These are phyloP conservation scores for Myanophis thanlyinensis DNA, from an alignment of 2,113 vertebrate genomes.

Conservation along the genomic window DNA sequence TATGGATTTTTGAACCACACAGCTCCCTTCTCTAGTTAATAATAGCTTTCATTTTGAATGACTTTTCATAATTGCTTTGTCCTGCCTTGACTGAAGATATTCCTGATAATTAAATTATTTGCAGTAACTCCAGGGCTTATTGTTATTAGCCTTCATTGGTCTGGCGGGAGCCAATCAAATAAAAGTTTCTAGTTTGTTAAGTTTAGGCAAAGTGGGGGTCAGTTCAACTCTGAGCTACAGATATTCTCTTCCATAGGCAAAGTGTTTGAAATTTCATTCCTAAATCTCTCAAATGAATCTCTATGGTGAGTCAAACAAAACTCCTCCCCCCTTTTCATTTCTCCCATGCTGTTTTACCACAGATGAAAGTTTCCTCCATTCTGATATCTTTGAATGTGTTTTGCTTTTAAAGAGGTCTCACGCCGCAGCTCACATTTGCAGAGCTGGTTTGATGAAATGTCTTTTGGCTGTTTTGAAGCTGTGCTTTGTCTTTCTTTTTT, in stretches of 20 bases:
- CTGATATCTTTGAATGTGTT: constrained; percentile 34
- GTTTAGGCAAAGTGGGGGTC: constrained; percentile 15
- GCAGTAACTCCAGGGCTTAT: background rate
- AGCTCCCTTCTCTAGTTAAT: constrained; percentile 33
- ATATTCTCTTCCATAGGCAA: constrained; percentile 13
- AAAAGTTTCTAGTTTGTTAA: constrained; percentile 23
- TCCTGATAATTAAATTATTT: constrained; percentile 29
- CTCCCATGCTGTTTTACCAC: constrained; percentile 13
- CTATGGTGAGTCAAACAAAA: constrained; percentile 35
- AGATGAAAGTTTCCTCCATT: constrained; percentile 34
- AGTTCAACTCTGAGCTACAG: background rate
- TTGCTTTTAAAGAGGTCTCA: constrained; percentile 27
- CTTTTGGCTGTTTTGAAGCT: background rate
- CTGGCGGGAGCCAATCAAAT: constrained; percentile 19
- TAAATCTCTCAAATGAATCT: constrained; percentile 30
- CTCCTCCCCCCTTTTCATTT: constrained; percentile 40
- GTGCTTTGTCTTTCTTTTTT: background rate
- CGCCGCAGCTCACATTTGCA: constrained; percentile 25
- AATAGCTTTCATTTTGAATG: constrained; percentile 34
- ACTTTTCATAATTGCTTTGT: constrained; percentile 53
- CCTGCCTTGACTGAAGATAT: constrained; percentile 26
- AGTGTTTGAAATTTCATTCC: constrained; percentile 23
- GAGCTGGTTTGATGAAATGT: constrained; percentile 10
- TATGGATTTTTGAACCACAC: constrained; percentile 26
- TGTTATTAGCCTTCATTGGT: constrained; percentile 30